These are phyloP conservation scores for Melopsittacus undulatus DNA, from an alignment of 2,797 vertebrate genomes.

Conservation along the genomic window DNA sequence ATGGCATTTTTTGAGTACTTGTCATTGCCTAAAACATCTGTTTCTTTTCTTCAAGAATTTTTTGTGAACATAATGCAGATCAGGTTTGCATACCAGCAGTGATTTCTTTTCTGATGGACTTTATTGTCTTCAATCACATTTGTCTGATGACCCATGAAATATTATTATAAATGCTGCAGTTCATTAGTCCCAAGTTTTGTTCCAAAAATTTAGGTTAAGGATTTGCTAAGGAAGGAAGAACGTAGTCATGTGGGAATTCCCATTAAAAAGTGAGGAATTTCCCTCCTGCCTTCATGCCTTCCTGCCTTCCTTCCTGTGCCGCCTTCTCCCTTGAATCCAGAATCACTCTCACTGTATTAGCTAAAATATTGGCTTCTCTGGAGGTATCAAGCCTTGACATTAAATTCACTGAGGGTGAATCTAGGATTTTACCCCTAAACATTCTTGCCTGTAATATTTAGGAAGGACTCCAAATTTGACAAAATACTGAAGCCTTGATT, in stretches of 20 bases:
- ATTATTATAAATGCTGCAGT: not conserved
- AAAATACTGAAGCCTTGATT: not conserved
- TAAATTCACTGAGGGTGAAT: not conserved
- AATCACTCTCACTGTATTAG: not conserved
- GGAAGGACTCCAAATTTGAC: not conserved
- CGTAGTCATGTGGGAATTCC: not conserved
- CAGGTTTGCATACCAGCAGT: not conserved
- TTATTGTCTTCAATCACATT: conserved; percentile 3
- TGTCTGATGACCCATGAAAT: not conserved
- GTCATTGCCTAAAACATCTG: conserved; percentile 31
- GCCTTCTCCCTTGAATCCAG: not conserved
- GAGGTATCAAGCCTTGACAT: not conserved
- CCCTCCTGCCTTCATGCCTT: no score
- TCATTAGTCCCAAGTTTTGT: not conserved
- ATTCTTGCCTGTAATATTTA: not conserved
- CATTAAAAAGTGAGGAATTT: not conserved
- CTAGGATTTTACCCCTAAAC: not conserved
- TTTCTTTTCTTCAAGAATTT: conserved; percentile 28
- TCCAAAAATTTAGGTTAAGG: not conserved
- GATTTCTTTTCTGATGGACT: conserved; percentile 66
- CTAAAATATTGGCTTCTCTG: not conserved
- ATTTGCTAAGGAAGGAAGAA: not conserved
- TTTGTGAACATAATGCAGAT: not conserved
- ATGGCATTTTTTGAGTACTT: conserved; percentile 49
- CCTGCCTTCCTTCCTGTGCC: not conserved